Base-by-base conservation (phyloP, 2,113 vertebrate species). In the Opisthocomus hoazin region DNA sequence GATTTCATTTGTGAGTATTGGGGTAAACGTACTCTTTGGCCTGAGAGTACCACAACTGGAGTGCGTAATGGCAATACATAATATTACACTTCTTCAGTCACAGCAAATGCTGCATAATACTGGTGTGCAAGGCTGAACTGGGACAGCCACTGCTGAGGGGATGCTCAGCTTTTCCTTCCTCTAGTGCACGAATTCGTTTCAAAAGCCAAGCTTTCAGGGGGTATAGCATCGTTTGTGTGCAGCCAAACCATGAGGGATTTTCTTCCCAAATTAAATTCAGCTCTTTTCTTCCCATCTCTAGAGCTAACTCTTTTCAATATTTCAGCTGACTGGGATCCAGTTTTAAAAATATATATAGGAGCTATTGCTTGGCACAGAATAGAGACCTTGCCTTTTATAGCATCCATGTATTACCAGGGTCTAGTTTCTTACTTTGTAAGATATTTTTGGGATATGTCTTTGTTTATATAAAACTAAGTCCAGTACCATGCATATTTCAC, bases 201-300 rank as follows among this genome's bases (percentile, higher is more conserved):
- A 81, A 89, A 91, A 95, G 45, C 66, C 66, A 90, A 7, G 54
- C 27, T 85, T 90, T 71, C 50, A 69, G 69, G 30, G 70, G 65
- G 53, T 26, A 24, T 30, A 87, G 53, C 48, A 81, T 83, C 83
- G 64, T 92, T 58, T 85, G 78, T 83, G 71, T 84, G 82, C 82
- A 90, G 82, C 87, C 89, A 93, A 87, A 91, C 71, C 88, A 86
- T 60, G 68, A 74, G 32, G 43, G 70, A 91, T 78, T 93, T 95
- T 73, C 39, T 48, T 27, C 70, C 75, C 58, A 92, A 88, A 66
- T 85, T 81, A 81, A 89, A 92, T 92, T 96, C 56, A 75, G 51
- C 45, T 66, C 50, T 78, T 93, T 86, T 80, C 64, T 86, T 94
- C 53, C 46, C 46, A 39, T 76, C 57, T 92, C 79, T 93, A 93